phyloP scores from a whole-genome alignment of 2,797 vertebrate species.

The Labeo calbasu region DNA sequence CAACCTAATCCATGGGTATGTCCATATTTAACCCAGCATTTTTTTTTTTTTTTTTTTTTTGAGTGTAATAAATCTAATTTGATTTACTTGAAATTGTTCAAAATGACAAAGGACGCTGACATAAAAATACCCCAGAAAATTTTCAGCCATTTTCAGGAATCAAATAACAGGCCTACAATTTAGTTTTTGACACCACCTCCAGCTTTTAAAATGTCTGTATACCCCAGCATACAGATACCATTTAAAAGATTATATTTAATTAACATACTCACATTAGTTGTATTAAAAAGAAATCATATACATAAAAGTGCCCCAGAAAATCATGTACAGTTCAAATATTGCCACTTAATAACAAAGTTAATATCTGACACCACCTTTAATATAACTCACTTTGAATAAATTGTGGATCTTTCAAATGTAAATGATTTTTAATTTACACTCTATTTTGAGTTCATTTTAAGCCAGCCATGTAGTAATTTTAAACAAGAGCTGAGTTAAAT shows the following conservation, averaged over 20 bases:
- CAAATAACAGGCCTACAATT: not conserved
- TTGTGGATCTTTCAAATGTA: not conserved
- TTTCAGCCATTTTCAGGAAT: not conserved
- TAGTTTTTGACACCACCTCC: not conserved
- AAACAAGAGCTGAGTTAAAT: no score
- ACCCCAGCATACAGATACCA: not conserved
- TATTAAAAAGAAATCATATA: not conserved
- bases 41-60: no score
- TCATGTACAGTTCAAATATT: not conserved
- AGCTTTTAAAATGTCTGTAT: not conserved
- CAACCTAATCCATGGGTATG: no score
- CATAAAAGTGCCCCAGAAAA: not conserved
- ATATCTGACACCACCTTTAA: not conserved
- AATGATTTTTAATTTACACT: no score
- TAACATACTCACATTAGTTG: not conserved
- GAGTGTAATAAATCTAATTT: not conserved
- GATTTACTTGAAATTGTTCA: not conserved
- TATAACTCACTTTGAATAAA: not conserved
- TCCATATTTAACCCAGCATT: no score
- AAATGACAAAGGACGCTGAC: not conserved
- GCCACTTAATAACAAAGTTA: not conserved
- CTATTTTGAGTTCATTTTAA: no score
- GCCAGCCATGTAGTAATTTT: no score
- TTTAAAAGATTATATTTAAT: not conserved
- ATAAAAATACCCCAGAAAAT: not conserved